Percentiles rank a stretch among this genome's conserved stretches.
Evolutionary conservation across 2,113 vertebrate species (phyloP).

Genomic region (Cercopithecus mona): DNA sequence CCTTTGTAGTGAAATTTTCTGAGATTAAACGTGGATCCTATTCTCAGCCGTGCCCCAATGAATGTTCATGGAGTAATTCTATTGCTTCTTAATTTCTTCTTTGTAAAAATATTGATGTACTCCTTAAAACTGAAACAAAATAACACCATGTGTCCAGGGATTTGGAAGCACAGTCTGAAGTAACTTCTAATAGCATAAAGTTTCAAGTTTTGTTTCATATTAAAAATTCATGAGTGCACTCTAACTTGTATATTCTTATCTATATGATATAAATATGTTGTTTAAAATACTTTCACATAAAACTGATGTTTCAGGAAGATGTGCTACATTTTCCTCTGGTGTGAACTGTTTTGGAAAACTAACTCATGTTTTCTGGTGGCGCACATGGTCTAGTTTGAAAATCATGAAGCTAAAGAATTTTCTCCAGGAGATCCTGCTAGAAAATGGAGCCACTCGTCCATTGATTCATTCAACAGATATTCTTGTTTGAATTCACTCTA

Average conservation of each 20-base stretch:
- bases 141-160: neutral
- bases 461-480: neutral
- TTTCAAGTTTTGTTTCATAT: constrained; percentile 3
- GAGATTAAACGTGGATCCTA: neutral
- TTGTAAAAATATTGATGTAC: neutral
- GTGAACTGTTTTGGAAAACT: neutral
- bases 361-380: neutral
- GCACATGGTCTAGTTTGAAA: neutral
- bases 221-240: neutral
- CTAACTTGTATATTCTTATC: neutral
- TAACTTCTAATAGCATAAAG: neutral
- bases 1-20: neutral
- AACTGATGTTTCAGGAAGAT: neutral
- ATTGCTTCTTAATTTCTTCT: constrained; percentile 5
- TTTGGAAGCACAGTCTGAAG: neutral
- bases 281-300: neutral
- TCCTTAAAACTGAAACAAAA: neutral
- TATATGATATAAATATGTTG: neutral
- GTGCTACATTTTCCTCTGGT: neutral
- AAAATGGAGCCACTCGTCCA: neutral
- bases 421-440: neutral
- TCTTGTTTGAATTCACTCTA: neutral
- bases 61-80: neutral
- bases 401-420: neutral
- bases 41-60: neutral